Percentiles rank a stretch among this genome's conserved stretches.
phyloP scores from a whole-genome alignment of 2,888 invertebrate genomes.

The Bedellia somnulentella region DNA sequence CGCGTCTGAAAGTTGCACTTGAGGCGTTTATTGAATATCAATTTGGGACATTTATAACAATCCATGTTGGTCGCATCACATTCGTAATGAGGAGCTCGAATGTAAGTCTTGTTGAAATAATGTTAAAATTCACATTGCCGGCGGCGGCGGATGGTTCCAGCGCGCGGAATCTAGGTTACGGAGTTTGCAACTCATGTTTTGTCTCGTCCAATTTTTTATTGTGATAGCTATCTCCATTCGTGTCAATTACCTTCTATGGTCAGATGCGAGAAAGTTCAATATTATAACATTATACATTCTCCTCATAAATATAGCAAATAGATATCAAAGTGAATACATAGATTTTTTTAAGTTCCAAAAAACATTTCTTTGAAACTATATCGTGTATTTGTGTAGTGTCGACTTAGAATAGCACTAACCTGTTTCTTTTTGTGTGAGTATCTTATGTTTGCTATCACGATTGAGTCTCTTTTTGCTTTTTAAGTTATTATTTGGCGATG shows the following conservation, averaged over 20 bases:
- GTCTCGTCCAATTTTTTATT: constrained; percentile 42
- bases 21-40: constrained; percentile 50
- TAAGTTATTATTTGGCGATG: too few relatives aligned
- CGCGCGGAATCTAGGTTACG: constrained; percentile 55
- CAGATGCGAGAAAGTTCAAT: too few relatives aligned
- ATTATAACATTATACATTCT: too few relatives aligned
- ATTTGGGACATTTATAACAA: constrained; percentile 41
- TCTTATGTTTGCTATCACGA: too few relatives aligned
- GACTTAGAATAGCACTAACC: too few relatives aligned
- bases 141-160: constrained; percentile 29
- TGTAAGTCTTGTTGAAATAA: constrained; percentile 39
- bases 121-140: constrained; percentile 49
- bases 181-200: constrained; percentile 44
- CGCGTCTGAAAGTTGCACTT: constrained; percentile 20
- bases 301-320: too few relatives aligned
- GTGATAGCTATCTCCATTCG: constrained; percentile 51
- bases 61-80: constrained; percentile 30
- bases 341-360: too few relatives aligned
- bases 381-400: too few relatives aligned
- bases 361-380: too few relatives aligned
- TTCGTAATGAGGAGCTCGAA: constrained; percentile 49
- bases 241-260: constrained; percentile 36
- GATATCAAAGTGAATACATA: too few relatives aligned
- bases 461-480: too few relatives aligned
- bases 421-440: too few relatives aligned